phyloP scores from a whole-genome alignment of 2,888 invertebrate genomes.

The Chouioia cunea region DNA sequence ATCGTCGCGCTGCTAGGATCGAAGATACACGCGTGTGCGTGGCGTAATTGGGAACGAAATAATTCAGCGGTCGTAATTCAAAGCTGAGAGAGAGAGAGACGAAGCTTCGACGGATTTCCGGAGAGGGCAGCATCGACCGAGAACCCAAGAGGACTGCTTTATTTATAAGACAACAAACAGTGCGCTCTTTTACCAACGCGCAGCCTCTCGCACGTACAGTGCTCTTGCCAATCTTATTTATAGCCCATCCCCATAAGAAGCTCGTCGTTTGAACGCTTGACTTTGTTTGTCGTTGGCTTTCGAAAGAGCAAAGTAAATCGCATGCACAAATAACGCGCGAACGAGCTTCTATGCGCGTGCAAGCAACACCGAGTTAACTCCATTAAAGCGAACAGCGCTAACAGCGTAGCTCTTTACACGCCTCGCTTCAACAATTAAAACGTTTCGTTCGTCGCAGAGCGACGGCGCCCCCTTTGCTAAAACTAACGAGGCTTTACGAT shows the following conservation, averaged over 20 bases:
- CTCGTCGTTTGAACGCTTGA: too few species aligned
- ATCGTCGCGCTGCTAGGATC: too few species aligned
- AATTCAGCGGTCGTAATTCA: too few species aligned
- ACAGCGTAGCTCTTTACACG: slow-evolving; percentile 13
- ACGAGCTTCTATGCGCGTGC: neutral
- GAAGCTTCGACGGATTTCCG: slow-evolving; percentile 51
- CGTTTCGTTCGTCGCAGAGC: slow-evolving; percentile 38
- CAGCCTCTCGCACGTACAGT: neutral
- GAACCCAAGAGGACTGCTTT: slow-evolving; percentile 13
- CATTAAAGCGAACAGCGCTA: slow-evolving; percentile 28
- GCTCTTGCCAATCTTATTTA: too few species aligned
- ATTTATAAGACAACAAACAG: slow-evolving; percentile 33
- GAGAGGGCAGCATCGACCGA: slow-evolving; percentile 57
- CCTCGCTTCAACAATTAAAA: slow-evolving; percentile 36
- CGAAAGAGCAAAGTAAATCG: too few species aligned
- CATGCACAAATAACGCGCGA: neutral
- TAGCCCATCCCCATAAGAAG: too few species aligned
- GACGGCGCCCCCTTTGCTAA: slow-evolving; percentile 22
- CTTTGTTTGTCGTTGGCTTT: too few species aligned
- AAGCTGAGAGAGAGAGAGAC: slow-evolving; percentile 26
- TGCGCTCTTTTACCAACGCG: slow-evolving; percentile 10
- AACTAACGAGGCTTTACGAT: slow-evolving; percentile 34
- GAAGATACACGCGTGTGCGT: slow-evolving; percentile 10
- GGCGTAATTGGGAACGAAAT: slow-evolving; percentile 1
- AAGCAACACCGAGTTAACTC: slow-evolving; percentile 30